Conservation (phyloP, 2,888 invertebrate genomes). For the Syrphus vitripennis region DNA sequence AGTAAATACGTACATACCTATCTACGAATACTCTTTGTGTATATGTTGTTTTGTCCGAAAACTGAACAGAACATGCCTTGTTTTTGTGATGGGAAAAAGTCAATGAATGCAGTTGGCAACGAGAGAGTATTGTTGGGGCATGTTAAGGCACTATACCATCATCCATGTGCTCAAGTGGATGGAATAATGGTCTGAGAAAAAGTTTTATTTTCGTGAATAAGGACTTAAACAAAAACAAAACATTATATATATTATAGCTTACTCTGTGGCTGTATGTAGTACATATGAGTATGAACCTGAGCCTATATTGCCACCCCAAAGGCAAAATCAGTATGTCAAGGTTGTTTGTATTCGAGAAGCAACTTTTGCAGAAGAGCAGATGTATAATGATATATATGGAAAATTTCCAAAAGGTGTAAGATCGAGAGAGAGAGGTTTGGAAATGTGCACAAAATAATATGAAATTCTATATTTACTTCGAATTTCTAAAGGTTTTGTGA, state of each 20-base stretch:
- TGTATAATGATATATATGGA: not conserved
- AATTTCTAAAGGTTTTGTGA: constrained; percentile 31
- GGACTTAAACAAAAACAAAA: constrained; percentile 39
- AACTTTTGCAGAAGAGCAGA: not conserved
- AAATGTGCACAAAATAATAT: constrained; percentile 37
- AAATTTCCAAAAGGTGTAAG: constrained; percentile 35
- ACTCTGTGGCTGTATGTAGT: not conserved
- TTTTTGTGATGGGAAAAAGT: constrained; percentile 46
- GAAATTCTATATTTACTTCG: constrained; percentile 58
- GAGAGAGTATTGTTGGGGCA: constrained; percentile 7
- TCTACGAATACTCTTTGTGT: not conserved
- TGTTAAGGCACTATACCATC: constrained; percentile 42
- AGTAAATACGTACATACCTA: constrained; percentile 18
- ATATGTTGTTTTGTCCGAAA: constrained; percentile 32
- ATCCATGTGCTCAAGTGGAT: constrained; percentile 42
- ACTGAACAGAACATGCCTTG: constrained; percentile 8
- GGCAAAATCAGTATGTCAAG: constrained; percentile 62
- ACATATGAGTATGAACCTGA: not conserved
- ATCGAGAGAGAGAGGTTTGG: not conserved
- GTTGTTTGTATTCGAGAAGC: constrained; percentile 38
- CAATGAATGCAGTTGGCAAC: constrained; percentile 67
- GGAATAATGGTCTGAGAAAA: constrained; percentile 47
- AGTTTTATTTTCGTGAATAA: constrained; percentile 30
- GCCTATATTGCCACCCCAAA: constrained; percentile 27
- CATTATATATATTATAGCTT: not conserved